Evolutionary conservation across 2,113 vertebrate genomes (phyloP), one percentile per base, ranked within the genome.

Genomic region (Malurus cyaneus): DNA sequence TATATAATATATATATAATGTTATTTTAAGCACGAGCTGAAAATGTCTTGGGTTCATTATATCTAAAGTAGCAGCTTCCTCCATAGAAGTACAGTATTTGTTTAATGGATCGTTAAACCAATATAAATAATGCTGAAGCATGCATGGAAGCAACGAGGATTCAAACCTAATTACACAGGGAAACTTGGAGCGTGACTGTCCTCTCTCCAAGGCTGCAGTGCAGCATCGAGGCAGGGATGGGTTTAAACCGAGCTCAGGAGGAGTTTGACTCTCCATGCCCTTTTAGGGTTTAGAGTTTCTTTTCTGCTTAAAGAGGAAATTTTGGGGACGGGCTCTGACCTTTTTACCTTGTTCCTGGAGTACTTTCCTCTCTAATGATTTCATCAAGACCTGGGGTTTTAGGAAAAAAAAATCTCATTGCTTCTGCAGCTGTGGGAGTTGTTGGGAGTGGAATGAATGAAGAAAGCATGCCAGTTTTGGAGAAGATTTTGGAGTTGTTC

Each of bases 71-170:
- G 64, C 88, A 76, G n/a, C 90, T 96, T 97, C 71, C 69, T n/a
- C n/a, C 46, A 29, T n/a, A n/a, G n/a, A 96, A 95, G 95, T 96
- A 96, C 94, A 92, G 92, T 92, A 94, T 92, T 95, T 93, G 84
- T 89, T 96, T 83, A 95, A 96, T 88, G 93, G 93, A 65, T 96
- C 81, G 6, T 97, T 97, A 95, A 96, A 92, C 92, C 64, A 32
- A 92, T 82, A 95, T 91, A 96, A 96, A 96, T 95, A 96, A 97
- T 18, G 1, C 80, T 85, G 86, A 94, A 84, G 86, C 79, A 87
- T 19, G 80, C 79, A 39, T 86, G 87, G 72, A 91, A 94, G 88
- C 88, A 56, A 62, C 0, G 3, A 96, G 53, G 80, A 91, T 73
- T 71, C 89, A 50, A 91, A 88, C 0, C 0, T 88, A 96, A 91